Conservation (phyloP, 1,140 invertebrate species). For the Micrasema minimum region DNA sequence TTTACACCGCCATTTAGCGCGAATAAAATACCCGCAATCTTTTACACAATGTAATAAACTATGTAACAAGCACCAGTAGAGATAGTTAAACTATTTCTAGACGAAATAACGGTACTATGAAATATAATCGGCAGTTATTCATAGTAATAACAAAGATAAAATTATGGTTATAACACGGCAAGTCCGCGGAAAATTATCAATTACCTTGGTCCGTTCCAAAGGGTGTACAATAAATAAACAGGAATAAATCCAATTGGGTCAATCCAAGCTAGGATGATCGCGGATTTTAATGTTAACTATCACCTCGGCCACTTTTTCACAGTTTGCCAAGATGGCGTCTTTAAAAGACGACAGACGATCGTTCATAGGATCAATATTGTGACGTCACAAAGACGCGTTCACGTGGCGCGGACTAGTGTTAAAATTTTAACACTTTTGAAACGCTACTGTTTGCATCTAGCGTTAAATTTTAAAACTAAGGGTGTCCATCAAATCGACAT, state of each 20-base stretch:
- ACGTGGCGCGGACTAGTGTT: constrained; percentile 57
- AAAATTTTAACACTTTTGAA: constrained; percentile 46
- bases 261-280: constrained; percentile 39
- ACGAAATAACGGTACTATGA: constrained; percentile 38
- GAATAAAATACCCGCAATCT: background rate
- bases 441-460: constrained; percentile 21
- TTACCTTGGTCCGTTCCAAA: constrained; percentile 48
- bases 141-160: constrained; percentile 42
- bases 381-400: constrained; percentile 66
- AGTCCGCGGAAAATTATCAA: constrained; percentile 31
- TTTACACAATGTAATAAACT: constrained; percentile 5
- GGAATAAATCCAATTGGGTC: constrained; percentile 42
- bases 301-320: constrained; percentile 44
- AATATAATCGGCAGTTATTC: constrained; percentile 36
- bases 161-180: constrained; percentile 34
- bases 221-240: constrained; percentile 47
- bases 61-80: background rate
- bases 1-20: background rate
- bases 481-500: background rate
- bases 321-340: constrained; percentile 62
- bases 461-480: constrained; percentile 19
- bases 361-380: constrained; percentile 64
- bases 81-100: constrained; percentile 1
- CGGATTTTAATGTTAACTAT: constrained; percentile 43
- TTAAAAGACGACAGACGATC: constrained; percentile 63